Conservation (phyloP, 2,797 vertebrate species). For the Microctenopoma stevenorrisi region DNA sequence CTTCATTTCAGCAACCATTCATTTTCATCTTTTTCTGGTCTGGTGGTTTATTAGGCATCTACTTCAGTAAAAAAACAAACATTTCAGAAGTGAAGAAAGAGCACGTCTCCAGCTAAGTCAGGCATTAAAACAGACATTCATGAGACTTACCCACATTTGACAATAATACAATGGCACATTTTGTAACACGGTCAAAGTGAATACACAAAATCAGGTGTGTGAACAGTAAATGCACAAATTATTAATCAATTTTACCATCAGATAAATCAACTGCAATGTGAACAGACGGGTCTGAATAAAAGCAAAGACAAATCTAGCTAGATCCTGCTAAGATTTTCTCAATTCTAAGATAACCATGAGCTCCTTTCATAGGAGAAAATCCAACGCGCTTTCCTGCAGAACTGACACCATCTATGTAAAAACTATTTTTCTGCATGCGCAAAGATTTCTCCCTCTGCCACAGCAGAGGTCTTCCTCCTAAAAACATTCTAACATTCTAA, state of each 20-base stretch:
- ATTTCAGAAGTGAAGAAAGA: constrained; percentile 38
- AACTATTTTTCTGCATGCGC: constrained; percentile 50
- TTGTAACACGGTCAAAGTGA: constrained; percentile 20
- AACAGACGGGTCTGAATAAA: constrained; percentile 11
- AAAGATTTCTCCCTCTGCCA: constrained; percentile 12
- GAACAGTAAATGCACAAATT: constrained; percentile 20
- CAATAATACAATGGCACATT: constrained; percentile 31
- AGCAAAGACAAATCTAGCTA: constrained; percentile 7
- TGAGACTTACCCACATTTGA: constrained; percentile 19
- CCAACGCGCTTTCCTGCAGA: constrained; percentile 15
- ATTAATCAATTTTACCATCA: constrained; percentile 28
- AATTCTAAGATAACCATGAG: constrained; percentile 6
- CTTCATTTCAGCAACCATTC: constrained; percentile 3
- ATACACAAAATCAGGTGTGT: constrained; percentile 31
- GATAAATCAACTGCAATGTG: constrained; percentile 30
- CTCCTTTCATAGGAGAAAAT: constrained; percentile 15
- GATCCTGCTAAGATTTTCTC: background rate
- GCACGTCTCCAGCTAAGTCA: constrained; percentile 31
- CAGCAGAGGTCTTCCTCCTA: constrained; percentile 23
- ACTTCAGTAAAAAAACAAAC: constrained; percentile 62
- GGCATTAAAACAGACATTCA: constrained; percentile 31
- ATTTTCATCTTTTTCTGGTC: constrained; percentile 22
- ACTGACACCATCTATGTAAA: constrained; percentile 3
- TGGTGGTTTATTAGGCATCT: constrained; percentile 72
- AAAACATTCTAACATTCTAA: constrained; percentile 17